A percentile compares a stretch with the other conserved stretches of the same genome.
Conservation (phyloP, 1,140 invertebrate genomes). For the Lysiphlebus fabarum region DNA sequence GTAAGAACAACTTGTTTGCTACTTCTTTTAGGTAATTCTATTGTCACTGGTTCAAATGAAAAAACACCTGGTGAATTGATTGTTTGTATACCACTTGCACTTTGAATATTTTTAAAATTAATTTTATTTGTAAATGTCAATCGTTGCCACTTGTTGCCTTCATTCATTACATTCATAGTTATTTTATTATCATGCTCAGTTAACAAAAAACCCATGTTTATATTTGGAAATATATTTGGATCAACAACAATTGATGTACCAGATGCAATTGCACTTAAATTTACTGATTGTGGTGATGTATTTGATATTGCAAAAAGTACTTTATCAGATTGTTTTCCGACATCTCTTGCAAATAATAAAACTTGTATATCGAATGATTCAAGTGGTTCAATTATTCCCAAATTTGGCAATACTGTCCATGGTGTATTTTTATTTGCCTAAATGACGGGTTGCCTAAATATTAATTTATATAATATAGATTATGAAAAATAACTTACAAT, state of each 20-base stretch:
- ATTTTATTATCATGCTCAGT: conserved; percentile 36
- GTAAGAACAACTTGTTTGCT: background rate
- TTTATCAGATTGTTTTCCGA: conserved; percentile 39
- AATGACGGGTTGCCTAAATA: too few relatives aligned
- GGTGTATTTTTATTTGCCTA: conserved; percentile 24
- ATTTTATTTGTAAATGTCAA: conserved; percentile 38
- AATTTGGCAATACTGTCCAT: conserved; percentile 28
- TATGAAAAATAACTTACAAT: conserved; percentile 37
- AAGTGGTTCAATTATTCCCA: conserved; percentile 32
- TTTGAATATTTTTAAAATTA: conserved; percentile 25
- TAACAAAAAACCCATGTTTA: conserved; percentile 45
- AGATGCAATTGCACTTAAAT: conserved; percentile 39
- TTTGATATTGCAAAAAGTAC: conserved; percentile 38
- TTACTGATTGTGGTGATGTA: conserved; percentile 28
- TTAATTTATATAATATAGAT: conserved; percentile 19
- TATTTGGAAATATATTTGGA: conserved; percentile 47
- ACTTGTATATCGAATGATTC: conserved; percentile 33
- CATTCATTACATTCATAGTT: conserved; percentile 46
- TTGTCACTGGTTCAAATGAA: background rate
- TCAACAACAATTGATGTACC: conserved; percentile 47
- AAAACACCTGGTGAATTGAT: conserved; percentile 1
- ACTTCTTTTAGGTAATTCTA: conserved; percentile 30
- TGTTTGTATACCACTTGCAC: conserved; percentile 5
- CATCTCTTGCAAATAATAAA: conserved; percentile 37
- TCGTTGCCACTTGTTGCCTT: conserved; percentile 39